Conservation (phyloP, 2,113 vertebrate genomes). For the Tylochromis polylepis region DNA sequence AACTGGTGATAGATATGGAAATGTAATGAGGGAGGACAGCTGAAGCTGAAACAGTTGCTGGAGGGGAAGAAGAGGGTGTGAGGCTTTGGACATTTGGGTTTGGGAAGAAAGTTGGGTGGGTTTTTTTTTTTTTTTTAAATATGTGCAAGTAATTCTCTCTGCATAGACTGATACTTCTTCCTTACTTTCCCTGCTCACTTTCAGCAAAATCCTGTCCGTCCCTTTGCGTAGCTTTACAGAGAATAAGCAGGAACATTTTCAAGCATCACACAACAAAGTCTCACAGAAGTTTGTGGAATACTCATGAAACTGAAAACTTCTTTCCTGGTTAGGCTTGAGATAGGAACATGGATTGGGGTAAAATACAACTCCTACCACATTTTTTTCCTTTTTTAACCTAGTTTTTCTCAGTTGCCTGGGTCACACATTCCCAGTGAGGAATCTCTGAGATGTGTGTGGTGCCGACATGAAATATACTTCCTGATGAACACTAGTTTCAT, state of each 20-base stretch:
- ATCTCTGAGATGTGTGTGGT: not conserved
- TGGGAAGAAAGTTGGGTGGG: not conserved
- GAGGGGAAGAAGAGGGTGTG: constrained; percentile 4
- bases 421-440: not conserved
- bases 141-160: not conserved
- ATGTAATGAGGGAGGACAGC: constrained; percentile 19
- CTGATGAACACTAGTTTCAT: not conserved
- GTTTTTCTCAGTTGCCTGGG: not conserved
- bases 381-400: not conserved
- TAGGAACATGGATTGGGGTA: not conserved
- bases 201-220: not conserved
- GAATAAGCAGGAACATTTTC: not conserved
- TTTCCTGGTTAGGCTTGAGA: not conserved
- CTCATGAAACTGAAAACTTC: not conserved
- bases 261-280: not conserved
- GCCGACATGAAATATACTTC: not conserved
- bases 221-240: not conserved
- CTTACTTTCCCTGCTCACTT: not conserved
- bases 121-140: not conserved
- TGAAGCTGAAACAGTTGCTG: constrained; percentile 31
- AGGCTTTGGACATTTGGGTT: constrained; percentile 21
- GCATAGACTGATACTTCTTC: constrained; percentile 6
- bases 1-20: constrained; percentile 53
- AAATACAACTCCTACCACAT: not conserved
- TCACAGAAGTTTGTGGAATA: not conserved